Evolutionary conservation across 2,113 vertebrate genomes (phyloP).

Genomic region (Planiliza haematocheilus): DNA sequence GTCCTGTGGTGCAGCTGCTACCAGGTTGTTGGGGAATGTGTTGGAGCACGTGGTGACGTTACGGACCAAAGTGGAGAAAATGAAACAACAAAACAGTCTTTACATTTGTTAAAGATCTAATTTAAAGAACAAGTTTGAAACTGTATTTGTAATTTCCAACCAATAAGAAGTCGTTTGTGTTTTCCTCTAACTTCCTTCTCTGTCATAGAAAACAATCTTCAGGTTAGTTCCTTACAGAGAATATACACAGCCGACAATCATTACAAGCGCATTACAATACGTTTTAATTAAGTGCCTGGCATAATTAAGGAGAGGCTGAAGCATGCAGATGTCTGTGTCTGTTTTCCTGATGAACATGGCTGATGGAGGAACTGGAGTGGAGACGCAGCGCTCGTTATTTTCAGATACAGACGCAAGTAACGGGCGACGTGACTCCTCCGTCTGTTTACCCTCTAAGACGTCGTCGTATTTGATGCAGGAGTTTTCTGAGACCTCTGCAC

Average conservation of each 20-base stretch:
- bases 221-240: neutral
- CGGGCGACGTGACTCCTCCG: neutral
- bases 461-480: too few relatives aligned
- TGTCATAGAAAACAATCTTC: neutral
- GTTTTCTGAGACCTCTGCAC: too few relatives aligned
- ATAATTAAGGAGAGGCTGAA: neutral
- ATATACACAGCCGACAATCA: neutral
- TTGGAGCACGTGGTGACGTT: slow-evolving; percentile 6
- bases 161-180: too few relatives aligned
- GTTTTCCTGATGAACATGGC: neutral
- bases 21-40: slow-evolving; percentile 23
- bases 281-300: slow-evolving; percentile 3
- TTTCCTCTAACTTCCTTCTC: too few relatives aligned
- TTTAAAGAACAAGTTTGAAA: too few relatives aligned
- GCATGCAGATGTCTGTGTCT: neutral
- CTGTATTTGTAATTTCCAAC: too few relatives aligned
- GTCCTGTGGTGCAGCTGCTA: slow-evolving; percentile 6
- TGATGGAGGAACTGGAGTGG: neutral
- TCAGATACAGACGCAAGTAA: neutral
- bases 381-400: neutral
- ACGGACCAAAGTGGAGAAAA: neutral
- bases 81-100: neutral
- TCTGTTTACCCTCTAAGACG: too few relatives aligned
- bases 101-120: too few relatives aligned
- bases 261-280: neutral